Evolutionary conservation across 2,888 invertebrate genomes (phyloP).

Genomic region (Ypsolopha scabrella): DNA sequence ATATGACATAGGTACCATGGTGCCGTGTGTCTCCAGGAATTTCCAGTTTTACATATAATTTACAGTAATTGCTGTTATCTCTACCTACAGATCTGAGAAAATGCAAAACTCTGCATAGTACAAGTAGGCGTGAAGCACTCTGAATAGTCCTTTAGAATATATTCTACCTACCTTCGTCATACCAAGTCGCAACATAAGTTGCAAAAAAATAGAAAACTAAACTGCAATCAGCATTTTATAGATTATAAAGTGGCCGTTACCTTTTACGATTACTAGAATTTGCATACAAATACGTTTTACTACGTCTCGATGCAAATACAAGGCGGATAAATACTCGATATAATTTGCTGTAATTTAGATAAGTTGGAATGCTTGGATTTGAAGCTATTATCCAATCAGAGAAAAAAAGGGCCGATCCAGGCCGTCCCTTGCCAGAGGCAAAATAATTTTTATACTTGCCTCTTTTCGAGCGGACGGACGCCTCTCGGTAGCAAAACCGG

Average conservation of each 20-base stretch:
- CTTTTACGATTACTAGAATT: not conserved
- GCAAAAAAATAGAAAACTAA: not conserved
- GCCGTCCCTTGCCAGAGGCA: not conserved
- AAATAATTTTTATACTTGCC: constrained; percentile 1
- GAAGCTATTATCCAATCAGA: not conserved
- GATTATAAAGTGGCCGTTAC: not conserved
- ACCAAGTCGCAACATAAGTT: no score
- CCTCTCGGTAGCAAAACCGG: constrained; percentile 6
- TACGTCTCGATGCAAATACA: not conserved
- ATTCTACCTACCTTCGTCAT: no score
- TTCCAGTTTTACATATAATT: no score
- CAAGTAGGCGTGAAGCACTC: no score
- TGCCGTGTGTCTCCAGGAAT: no score
- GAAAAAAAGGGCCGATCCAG: not conserved
- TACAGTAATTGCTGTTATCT: no score
- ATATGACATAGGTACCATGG: no score
- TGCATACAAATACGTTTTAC: constrained; percentile 2
- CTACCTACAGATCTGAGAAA: no score
- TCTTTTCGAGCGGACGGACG: not conserved
- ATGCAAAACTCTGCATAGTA: no score
- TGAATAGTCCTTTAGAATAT: no score
- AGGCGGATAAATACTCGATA: not conserved
- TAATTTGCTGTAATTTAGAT: constrained; percentile 5
- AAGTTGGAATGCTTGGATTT: constrained; percentile 3
- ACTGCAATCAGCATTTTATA: not conserved